Evolutionary conservation across 1,140 invertebrate genomes (phyloP).

Genomic region (Apis cerana): DNA sequence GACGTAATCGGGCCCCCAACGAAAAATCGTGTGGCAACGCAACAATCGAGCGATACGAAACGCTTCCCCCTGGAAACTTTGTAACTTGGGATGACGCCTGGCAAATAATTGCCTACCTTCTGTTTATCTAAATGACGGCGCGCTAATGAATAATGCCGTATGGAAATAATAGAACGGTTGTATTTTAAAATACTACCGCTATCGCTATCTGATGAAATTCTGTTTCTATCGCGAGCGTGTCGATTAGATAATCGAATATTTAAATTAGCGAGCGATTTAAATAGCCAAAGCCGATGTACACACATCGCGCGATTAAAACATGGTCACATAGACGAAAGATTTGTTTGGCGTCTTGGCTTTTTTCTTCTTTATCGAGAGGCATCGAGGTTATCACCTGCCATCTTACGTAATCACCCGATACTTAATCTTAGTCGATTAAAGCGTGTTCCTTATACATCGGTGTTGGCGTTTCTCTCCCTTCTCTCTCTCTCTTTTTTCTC

Average conservation of each 20-base stretch:
- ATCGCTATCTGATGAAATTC: too few species aligned
- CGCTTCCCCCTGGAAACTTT: neutral
- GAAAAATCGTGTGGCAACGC: neutral
- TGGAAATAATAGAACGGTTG: neutral
- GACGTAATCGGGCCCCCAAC: slow-evolving; percentile 43
- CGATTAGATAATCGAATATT: neutral
- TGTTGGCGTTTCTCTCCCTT: neutral
- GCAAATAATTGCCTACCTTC: neutral
- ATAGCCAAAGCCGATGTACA: neutral
- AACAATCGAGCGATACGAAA: slow-evolving; percentile 9
- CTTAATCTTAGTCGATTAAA: slow-evolving; percentile 5
- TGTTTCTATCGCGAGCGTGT: too few species aligned
- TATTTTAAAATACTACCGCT: neutral
- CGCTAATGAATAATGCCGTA: neutral
- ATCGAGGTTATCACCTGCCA: slow-evolving; percentile 9
- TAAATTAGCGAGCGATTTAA: neutral
- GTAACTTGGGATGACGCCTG: neutral
- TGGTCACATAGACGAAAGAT: too few species aligned
- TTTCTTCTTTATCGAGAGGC: neutral
- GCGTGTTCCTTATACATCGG: neutral
- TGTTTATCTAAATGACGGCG: neutral
- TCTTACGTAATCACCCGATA: slow-evolving; percentile 6
- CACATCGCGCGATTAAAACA: too few species aligned
- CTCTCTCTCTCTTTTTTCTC: too few species aligned
- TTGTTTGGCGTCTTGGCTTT: neutral